Conservation (phyloP, 2,888 invertebrate species). For the Polia nebulosa region DNA sequence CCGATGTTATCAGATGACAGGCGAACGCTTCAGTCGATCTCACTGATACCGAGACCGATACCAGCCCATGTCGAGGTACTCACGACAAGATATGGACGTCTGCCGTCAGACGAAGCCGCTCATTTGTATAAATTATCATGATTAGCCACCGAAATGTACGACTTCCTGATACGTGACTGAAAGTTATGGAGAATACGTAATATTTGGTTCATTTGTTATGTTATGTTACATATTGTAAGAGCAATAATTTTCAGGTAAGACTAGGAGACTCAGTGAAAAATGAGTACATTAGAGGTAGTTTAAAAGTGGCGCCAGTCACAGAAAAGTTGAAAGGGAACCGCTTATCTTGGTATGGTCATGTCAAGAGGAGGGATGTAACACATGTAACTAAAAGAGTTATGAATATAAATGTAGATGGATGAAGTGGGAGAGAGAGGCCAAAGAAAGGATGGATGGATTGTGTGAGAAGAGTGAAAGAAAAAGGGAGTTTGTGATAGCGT, state of each 20-base stretch:
- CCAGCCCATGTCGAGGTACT: slow-evolving; percentile 16
- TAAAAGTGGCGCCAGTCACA: no score
- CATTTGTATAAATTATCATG: slow-evolving; percentile 45
- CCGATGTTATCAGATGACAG: slow-evolving; percentile 45
- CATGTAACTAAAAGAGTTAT: no score
- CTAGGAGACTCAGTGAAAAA: no score
- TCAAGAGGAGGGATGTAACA: no score
- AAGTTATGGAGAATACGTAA: slow-evolving; percentile 8
- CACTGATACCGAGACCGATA: slow-evolving; percentile 18
- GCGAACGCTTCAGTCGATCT: slow-evolving; percentile 37
- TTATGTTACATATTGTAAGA: neutral
- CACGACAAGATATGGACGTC: slow-evolving; percentile 18
- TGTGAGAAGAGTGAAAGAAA: no score
- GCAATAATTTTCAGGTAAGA: neutral
- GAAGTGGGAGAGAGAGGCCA: no score
- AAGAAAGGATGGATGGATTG: no score
- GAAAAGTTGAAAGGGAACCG: no score
- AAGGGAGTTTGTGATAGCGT: no score
- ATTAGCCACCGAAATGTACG: slow-evolving; percentile 6
- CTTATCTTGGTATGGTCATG: no score
- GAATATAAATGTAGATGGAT: no score
- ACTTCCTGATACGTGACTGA: slow-evolving; percentile 29
- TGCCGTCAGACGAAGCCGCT: neutral
- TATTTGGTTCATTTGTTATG: neutral
- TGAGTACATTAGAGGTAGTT: no score